These are phyloP conservation scores for Acanthurus tractus DNA, from an alignment of 2,797 vertebrate genomes.

Conservation along the genomic window DNA sequence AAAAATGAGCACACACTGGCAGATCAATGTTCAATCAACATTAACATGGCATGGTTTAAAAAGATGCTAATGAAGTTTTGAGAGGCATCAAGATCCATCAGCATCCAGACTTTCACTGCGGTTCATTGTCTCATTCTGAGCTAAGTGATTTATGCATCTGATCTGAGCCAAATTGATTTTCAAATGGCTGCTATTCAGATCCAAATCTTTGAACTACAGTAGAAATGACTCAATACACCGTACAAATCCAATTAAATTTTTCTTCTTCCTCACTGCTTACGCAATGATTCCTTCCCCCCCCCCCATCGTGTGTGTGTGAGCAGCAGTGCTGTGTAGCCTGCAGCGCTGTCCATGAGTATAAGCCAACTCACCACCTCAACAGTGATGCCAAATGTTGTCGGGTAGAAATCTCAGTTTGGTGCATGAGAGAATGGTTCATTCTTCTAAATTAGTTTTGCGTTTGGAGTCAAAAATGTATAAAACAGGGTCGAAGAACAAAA, in stretches of 20 bases:
- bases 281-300: neutral
- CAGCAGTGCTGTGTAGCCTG: constrained; percentile 9
- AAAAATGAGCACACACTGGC: neutral
- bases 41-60: neutral
- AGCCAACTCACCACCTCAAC: neutral
- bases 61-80: constrained; percentile 1
- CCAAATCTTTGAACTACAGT: neutral
- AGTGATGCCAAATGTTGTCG: neutral
- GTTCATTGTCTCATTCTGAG: neutral
- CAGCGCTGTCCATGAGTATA: neutral
- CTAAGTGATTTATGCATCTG: neutral
- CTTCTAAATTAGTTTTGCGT: neutral
- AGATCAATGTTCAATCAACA: neutral
- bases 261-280: neutral
- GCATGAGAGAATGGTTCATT: neutral
- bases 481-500: neutral
- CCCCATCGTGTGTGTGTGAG: constrained; percentile 4
- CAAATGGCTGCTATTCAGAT: neutral
- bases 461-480: too few species aligned
- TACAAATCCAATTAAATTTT: neutral
- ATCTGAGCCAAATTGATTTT: neutral
- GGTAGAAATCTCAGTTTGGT: neutral
- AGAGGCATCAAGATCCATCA: neutral
- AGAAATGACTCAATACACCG: neutral
- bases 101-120: neutral